These are phyloP conservation scores for Seira musarum DNA, from an alignment of 2,888 invertebrate species.

Conservation along the genomic window DNA sequence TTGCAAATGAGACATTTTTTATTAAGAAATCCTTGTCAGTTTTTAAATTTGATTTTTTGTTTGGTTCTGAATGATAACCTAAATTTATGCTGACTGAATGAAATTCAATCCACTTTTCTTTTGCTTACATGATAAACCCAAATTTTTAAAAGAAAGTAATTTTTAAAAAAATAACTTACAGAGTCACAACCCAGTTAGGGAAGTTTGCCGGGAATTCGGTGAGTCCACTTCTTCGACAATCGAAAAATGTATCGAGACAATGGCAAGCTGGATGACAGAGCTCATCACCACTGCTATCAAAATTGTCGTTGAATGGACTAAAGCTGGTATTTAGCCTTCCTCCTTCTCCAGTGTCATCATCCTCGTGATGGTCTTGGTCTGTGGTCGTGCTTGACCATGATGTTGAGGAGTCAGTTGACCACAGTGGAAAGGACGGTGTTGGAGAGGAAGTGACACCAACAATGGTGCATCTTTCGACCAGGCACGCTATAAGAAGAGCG, in stretches of 20 bases:
- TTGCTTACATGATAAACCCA: no score
- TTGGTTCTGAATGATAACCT: no score
- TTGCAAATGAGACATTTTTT: no score
- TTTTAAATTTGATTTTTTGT: no score
- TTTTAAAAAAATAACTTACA: conserved; percentile 76
- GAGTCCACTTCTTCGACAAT: conserved; percentile 83
- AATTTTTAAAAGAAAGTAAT: no score
- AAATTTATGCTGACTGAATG: no score
- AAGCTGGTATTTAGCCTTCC: conserved; percentile 38
- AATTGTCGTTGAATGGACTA: conserved; percentile 29
- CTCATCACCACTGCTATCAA: conserved; percentile 33
- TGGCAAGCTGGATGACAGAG: conserved; percentile 74
- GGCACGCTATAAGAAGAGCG: conserved; percentile 51
- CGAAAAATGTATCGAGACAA: conserved; percentile 82
- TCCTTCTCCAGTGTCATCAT: neutral
- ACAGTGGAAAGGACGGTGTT: conserved; percentile 50
- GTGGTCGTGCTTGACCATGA: conserved; percentile 18
- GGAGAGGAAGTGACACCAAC: conserved; percentile 51
- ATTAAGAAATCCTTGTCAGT: no score
- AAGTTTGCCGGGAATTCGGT: conserved; percentile 80
- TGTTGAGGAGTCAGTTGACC: conserved; percentile 29
- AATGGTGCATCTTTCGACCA: conserved; percentile 49
- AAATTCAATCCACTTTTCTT: no score
- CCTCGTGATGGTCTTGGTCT: conserved; percentile 26
- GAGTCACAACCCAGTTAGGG: conserved; percentile 83